Evolutionary conservation across 1,140 invertebrate species (phyloP), one percentile per base, ranked within the genome.

Genomic region (Tribolium madens): DNA sequence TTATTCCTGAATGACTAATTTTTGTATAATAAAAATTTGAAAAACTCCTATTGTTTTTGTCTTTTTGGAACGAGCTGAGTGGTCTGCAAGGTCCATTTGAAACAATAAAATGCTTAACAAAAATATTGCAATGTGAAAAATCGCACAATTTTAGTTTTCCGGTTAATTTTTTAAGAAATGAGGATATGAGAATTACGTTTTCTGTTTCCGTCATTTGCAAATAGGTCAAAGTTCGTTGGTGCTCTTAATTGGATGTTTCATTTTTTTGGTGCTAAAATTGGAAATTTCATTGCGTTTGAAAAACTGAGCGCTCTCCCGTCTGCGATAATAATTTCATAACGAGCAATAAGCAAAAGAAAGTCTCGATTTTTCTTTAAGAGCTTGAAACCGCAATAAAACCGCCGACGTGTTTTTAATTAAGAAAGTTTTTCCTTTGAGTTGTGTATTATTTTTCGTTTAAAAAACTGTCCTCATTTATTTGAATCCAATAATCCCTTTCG

Each of bases 301-400:
- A 42, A 42, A 42, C 2, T 42, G 36, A 42, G 36, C 36, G 36
- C 52, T 57, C 17, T 57, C 17, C 12, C 14, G 17, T 7, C 17
- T 18, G 52, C 52, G 17, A 57, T 57, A 57, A 57, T 57, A 57
- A 57, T 57, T 57, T 21, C 52, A 57, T 57, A 57, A 57, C 52
- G 52, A 57, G 52, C 52, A 57, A 57, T 57, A 17, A 17, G 52
- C 52, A 21, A 57, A 57, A 57, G 18, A 64, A 33, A 64, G 17
- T 33, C 21, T 64, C n/a, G 26, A 64, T 64, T 31, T 64, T 64
- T 33, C 26, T 64, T 64, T 57, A 57, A 14, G 52, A 57, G 52
- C 52, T 31, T 33, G 57, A 64, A 64, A 31, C 26, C 57, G 57
- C 57, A 64, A 64, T 64, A 64, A 64, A 64, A 64, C 57, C 57